Percentiles rank a stretch among this genome's conserved stretches.
phyloP scores from a whole-genome alignment of 2,888 invertebrate genomes.

The Azorinus chamasolen region DNA sequence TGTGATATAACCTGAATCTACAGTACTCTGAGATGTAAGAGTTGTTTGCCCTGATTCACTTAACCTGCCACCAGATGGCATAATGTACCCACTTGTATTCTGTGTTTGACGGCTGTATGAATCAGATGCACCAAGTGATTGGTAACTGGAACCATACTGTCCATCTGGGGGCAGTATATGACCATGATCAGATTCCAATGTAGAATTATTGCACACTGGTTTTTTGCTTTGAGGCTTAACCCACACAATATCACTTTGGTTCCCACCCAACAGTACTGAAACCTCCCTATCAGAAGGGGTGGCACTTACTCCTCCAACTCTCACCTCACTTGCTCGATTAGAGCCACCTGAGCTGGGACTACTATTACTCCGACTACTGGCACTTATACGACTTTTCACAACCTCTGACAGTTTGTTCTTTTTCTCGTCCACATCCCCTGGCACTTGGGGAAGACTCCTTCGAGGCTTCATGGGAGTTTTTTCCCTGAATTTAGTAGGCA shows the following conservation, averaged over 20 bases:
- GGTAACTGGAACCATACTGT: neutral
- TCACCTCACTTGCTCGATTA: conserved; percentile 24
- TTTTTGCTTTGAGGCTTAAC: no score
- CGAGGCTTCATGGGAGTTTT: conserved; percentile 63
- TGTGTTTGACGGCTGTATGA: no score
- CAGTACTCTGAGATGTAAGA: conserved; percentile 74
- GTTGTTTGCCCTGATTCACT: conserved; percentile 77
- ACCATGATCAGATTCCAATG: neutral
- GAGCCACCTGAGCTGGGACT: conserved; percentile 61
- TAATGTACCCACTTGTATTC: no score
- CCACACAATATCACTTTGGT: no score
- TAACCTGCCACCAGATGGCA: conserved; percentile 61
- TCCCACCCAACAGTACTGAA: conserved; percentile 50
- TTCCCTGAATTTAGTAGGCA: conserved; percentile 28
- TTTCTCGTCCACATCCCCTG: conserved; percentile 72
- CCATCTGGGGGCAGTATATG: conserved; percentile 7
- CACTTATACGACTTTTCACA: conserved; percentile 70
- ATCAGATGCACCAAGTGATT: neutral
- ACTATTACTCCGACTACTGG: conserved; percentile 62
- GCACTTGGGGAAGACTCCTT: conserved; percentile 73
- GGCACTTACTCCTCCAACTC: conserved; percentile 44
- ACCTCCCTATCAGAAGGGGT: conserved; percentile 72
- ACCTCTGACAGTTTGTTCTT: conserved; percentile 77
- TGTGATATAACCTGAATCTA: conserved; percentile 81
- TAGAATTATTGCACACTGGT: no score